Evolutionary conservation across 2,113 vertebrate genomes (phyloP).

Genomic region (Aphelocoma coerulescens): DNA sequence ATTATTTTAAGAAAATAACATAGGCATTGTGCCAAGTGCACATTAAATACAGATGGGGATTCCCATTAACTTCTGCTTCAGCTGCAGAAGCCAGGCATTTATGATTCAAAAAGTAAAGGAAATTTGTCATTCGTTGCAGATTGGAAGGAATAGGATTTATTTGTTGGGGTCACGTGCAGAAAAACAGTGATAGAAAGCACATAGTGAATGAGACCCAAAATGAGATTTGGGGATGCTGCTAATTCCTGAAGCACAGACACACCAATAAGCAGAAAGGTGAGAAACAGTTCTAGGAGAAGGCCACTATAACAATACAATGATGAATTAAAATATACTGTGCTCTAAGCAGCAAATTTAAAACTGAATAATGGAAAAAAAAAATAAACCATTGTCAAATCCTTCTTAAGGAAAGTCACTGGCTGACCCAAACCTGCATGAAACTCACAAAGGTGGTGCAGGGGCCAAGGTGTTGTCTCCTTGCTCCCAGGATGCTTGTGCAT

Average conservation of each 20-base stretch:
- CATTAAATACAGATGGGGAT: conserved; percentile 30
- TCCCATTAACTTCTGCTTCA: not conserved
- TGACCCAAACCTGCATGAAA: not conserved
- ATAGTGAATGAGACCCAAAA: not conserved
- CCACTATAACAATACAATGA: not conserved
- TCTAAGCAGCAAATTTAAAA: not conserved
- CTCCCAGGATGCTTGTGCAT: not conserved
- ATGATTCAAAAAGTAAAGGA: not conserved
- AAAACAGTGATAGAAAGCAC: not conserved
- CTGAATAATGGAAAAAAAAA: not conserved
- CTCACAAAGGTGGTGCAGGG: not conserved
- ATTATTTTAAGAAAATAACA: conserved; percentile 26
- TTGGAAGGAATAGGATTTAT: not conserved
- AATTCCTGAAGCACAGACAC: not conserved
- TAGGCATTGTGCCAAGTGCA: not conserved
- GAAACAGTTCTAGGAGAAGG: not conserved
- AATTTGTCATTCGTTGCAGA: not conserved
- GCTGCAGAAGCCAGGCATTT: not conserved
- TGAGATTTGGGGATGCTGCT: not conserved
- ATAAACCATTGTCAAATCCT: not conserved
- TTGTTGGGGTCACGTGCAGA: not conserved
- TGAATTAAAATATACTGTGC: not conserved
- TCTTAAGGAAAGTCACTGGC: not conserved
- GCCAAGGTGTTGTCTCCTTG: not conserved
- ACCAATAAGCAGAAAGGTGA: not conserved